Percentiles rank a stretch among this genome's conserved stretches.
Evolutionary conservation across 1,140 invertebrate species (phyloP).

Genomic region (Thrips palmi): DNA sequence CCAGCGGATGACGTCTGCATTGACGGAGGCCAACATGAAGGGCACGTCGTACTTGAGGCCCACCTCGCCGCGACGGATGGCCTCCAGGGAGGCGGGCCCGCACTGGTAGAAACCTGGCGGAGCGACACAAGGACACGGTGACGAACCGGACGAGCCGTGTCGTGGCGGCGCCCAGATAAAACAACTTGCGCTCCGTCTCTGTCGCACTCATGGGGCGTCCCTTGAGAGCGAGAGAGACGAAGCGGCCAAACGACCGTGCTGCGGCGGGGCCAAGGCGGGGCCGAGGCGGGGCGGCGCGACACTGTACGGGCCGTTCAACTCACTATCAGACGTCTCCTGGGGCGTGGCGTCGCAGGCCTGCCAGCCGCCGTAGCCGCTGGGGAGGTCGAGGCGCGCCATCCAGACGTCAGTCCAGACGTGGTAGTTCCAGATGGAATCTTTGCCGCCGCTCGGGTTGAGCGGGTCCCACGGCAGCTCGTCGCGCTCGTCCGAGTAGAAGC

Average conservation of each 20-base stretch:
- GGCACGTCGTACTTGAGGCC: constrained; percentile 52
- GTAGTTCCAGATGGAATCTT: constrained; percentile 55
- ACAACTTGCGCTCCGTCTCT: too few relatives aligned
- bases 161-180: too few relatives aligned
- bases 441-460: constrained; percentile 31
- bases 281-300: too few relatives aligned
- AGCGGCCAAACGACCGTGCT: too few relatives aligned
- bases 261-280: too few relatives aligned
- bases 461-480: constrained; percentile 40
- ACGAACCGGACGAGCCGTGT: too few relatives aligned
- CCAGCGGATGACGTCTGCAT: constrained; percentile 54
- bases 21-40: constrained; percentile 62
- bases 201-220: too few relatives aligned
- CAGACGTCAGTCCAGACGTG: constrained; percentile 75
- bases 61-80: constrained; percentile 52
- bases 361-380: constrained; percentile 55
- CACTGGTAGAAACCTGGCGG: constrained; percentile 31
- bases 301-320: constrained; percentile 12
- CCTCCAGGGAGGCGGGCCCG: constrained; percentile 49
- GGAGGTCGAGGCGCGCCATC: constrained; percentile 57
- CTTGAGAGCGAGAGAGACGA: too few relatives aligned
- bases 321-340: constrained; percentile 46
- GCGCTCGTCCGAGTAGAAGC: constrained; percentile 38
- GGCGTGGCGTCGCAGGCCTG: constrained; percentile 62
- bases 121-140: too few relatives aligned